Evolutionary conservation across 2,797 vertebrate genomes (phyloP), one percentile per base, ranked within the genome.

Genomic region (Acipenser transmontanus): DNA sequence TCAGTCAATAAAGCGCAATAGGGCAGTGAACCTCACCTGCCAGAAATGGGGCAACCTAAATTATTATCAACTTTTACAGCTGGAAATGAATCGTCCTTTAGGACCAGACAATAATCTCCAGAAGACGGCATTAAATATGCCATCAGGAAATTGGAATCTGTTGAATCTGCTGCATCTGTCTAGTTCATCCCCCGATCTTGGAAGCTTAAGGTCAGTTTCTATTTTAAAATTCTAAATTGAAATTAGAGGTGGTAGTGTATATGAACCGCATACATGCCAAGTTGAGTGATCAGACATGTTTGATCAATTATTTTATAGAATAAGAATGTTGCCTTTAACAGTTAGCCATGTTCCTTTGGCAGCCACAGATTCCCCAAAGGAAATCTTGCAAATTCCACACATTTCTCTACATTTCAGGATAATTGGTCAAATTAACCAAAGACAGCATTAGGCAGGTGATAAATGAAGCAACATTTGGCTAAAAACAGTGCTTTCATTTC

Each of bases 11-110:
- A n/a, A n/a, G n/a, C n/a, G n/a, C n/a, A n/a, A n/a, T n/a, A n/a
- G n/a, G n/a, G n/a, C n/a, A n/a, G n/a, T n/a, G n/a, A n/a, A n/a
- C n/a, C n/a, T n/a, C n/a, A n/a, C n/a, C n/a, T n/a, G n/a, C n/a
- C n/a, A n/a, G n/a, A n/a, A n/a, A n/a, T 8, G 51, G 51, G 51
- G 12, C 51, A 52, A 12, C 51, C 51, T 52, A 52, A 84, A 81
- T 81, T 79, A 76, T 50, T 78, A 71, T 69, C 73, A 69, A 47
- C 77, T 77, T 82, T 76, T 61, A 68, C 9, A 12, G 68, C 64
- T 74, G 70, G 74, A 77, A 80, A 80, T 79, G 81, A 85, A 87
- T 88, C 86, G 86, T 62, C 70, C 70, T 74, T 68, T 72, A 67
- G 73, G 71, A 84, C 71, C 68, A 80, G 76, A 65, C 54, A 59